Evolutionary conservation across 2,888 invertebrate genomes (phyloP).

Genomic region (Synanthedon tipuliformis): DNA sequence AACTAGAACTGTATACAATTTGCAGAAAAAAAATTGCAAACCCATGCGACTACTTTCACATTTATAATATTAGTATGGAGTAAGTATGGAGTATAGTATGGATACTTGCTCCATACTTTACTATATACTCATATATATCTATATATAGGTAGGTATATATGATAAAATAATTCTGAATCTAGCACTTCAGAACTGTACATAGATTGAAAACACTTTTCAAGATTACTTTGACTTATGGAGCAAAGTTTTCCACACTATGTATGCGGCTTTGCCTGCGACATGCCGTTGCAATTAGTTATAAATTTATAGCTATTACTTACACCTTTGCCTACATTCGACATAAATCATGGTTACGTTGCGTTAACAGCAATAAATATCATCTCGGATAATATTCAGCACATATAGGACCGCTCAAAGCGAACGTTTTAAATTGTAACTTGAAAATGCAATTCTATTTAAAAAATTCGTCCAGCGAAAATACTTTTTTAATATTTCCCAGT

Average conservation of each 20-base stretch:
- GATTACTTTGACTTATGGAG: slow-evolving; percentile 38
- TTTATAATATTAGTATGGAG: too few species aligned
- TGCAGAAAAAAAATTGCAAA: too few species aligned
- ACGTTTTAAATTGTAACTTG: not conserved
- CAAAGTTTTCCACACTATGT: slow-evolving; percentile 38
- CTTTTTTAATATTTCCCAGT: not conserved
- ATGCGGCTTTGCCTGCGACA: slow-evolving; percentile 50
- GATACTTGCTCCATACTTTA: too few species aligned
- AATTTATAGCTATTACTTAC: slow-evolving; percentile 51
- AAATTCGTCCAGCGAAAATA: not conserved
- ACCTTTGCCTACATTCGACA: slow-evolving; percentile 20
- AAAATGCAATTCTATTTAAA: not conserved
- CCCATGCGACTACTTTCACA: too few species aligned
- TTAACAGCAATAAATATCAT: not conserved
- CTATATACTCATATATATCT: too few species aligned
- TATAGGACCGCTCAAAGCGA: not conserved
- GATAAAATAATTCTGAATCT: too few species aligned
- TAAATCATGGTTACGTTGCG: slow-evolving; percentile 13
- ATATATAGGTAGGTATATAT: too few species aligned
- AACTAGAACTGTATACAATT: too few species aligned
- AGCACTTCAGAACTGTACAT: too few species aligned
- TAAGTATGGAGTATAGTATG: too few species aligned
- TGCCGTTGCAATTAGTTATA: slow-evolving; percentile 56
- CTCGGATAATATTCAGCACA: not conserved
- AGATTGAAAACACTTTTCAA: too few species aligned